A percentile compares a stretch with the other conserved stretches of the same genome.
These are phyloP conservation scores for Stegophylla sp. DNA, from an alignment of 2,888 invertebrate species.

Conservation along the genomic window DNA sequence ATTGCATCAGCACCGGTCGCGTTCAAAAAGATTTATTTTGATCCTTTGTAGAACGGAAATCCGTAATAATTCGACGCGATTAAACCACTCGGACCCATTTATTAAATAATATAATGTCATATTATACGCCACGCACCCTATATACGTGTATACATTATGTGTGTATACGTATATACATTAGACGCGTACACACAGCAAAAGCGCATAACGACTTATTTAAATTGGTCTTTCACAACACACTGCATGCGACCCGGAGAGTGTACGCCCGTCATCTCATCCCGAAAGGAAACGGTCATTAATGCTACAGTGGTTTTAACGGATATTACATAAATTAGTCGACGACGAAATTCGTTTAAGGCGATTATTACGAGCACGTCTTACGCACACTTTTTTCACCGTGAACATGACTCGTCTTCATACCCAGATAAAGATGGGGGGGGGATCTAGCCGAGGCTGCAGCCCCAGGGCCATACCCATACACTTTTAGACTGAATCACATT, in stretches of 20 bases:
- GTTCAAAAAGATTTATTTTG: conserved; percentile 37
- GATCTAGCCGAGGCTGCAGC: too few species aligned
- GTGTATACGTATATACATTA: not conserved
- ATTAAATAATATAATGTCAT: conserved; percentile 43
- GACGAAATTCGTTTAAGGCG: not conserved
- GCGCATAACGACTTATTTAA: conserved; percentile 37
- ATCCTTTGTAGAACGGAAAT: conserved; percentile 44
- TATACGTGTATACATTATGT: not conserved
- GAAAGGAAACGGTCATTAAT: conserved; percentile 41
- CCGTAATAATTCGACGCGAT: conserved; percentile 42
- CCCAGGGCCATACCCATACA: too few species aligned
- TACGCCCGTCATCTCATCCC: not conserved
- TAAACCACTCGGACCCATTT: conserved; percentile 28
- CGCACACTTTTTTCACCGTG: not conserved
- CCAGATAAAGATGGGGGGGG: too few species aligned
- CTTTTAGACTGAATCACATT: too few species aligned
- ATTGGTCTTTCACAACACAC: not conserved
- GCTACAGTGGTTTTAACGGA: conserved; percentile 35
- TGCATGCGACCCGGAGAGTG: not conserved
- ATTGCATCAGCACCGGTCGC: too few species aligned
- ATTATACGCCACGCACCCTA: too few species aligned
- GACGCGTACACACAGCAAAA: not conserved
- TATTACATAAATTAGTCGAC: conserved; percentile 24
- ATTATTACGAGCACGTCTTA: not conserved
- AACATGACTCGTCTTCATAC: too few species aligned